phyloP scores from a whole-genome alignment of 2,888 invertebrate species.

The Druceiella hillmani region DNA sequence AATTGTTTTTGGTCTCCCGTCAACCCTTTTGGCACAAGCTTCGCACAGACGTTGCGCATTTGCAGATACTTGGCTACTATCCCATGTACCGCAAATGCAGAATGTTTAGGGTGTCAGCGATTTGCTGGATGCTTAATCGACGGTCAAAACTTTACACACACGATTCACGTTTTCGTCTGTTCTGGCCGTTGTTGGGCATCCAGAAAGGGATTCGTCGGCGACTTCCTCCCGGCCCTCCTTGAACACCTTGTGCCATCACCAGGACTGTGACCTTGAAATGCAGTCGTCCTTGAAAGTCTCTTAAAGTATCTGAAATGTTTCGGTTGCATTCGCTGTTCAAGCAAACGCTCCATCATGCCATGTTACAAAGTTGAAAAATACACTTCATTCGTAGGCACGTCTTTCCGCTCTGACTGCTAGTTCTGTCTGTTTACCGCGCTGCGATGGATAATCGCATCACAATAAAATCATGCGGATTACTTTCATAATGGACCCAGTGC shows the following conservation, averaged over 20 bases:
- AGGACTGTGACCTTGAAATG: too few species aligned
- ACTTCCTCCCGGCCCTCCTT: neutral
- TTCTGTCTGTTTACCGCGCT: too few species aligned
- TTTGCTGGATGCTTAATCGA: neutral
- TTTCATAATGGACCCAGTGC: too few species aligned
- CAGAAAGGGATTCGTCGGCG: neutral
- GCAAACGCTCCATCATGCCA: neutral
- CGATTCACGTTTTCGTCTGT: neutral
- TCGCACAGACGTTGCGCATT: neutral
- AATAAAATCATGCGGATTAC: too few species aligned
- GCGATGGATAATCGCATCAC: too few species aligned
- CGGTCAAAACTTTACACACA: neutral
- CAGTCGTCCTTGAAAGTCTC: neutral
- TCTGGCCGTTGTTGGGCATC: neutral
- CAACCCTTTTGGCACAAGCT: neutral
- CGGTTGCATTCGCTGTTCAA: conserved; percentile 8
- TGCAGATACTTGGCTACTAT: neutral
- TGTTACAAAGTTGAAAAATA: neutral
- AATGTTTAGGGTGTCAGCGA: neutral
- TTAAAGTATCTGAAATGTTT: conserved; percentile 4
- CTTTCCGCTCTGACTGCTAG: too few species aligned
- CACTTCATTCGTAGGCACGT: too few species aligned
- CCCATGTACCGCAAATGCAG: neutral
- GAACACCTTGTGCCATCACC: neutral
- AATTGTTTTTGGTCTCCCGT: too few species aligned